Base-by-base conservation (phyloP, 2,888 invertebrate species). In the Seira ritae region DNA sequence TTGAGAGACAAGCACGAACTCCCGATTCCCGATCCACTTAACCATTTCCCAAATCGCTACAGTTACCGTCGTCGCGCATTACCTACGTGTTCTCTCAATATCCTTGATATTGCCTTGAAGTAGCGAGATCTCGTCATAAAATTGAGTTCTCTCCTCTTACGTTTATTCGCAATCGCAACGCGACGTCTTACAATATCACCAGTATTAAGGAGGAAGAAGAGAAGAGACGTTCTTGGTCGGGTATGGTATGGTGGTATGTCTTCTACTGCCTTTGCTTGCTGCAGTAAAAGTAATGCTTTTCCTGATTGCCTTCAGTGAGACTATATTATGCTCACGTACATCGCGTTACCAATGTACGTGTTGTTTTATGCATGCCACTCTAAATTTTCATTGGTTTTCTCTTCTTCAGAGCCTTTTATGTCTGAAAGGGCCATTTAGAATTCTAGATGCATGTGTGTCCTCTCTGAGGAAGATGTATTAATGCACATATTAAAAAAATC, bases 1-100 rank as follows among this genome's bases (percentile, higher is more conserved):
- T 80, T 80, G 79, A 72, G 79, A 80, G 79, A 80, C 72, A 72
- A 80, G 75, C 81, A 81, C 81, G 76, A 71, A 75, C 75, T 76
- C 81, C 46, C 80, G 74, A 80, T 80, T 80, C 80, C 80, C 76
- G 75, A 81, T 81, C 81, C 76, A 81, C 66, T 81, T 81, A 81
- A 66, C 81, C 76, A 76, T 81, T 81, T 81, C 81, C 76, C 81
- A 81, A 81, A 81, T 81, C 71, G 71, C 75, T 66, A 74, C 12
- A 76, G 75, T 81, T 70, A 76, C 75, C 75, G 62, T 24, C 66
- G 66, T 24, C 66, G 24, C 66, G 22, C 69, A 80, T 70, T 12
- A 4, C n/a, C 37, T 68, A 15, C 66, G 22, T 69, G 74, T 70
- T 12, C 24, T 15, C 37, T 68, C 68, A 23, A 68, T 23, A 22